Base-by-base conservation (phyloP, 2,888 invertebrate species). In the Phasia obesa region DNA sequence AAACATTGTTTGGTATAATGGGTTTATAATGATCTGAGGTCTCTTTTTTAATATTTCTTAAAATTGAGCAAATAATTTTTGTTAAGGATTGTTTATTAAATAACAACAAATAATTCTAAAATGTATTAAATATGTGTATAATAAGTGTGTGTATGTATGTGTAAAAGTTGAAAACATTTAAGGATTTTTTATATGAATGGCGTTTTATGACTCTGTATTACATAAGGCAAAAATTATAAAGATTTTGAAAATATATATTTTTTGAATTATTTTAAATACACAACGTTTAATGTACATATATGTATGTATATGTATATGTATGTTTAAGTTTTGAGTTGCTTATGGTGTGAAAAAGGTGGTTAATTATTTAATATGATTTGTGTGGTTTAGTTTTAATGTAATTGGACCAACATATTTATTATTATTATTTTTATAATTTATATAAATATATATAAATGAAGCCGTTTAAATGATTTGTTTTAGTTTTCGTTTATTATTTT, bases 391-490 rank as follows among this genome's bases (percentile, higher is more conserved):
- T 15, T 35, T 15, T 60, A 60, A 42, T 64, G 62, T 74, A 71
- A 55, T 83, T 83, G 83, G 83, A 83, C 83, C 83, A 76, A 83
- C 47, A 69, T 62, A 77, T 62, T 77, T 53, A 27, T 27, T 27
- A 35, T 35, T 35, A 2, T 11, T 71, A 67, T 71, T 69, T 49
- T 38, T 21, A n/a, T n/a, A n/a, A n/a, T n/a, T n/a, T n/a, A n/a
- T n/a, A n/a, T n/a, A n/a, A n/a, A n/a, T 49, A 23, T 53, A 62
- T 25, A 62, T 59, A 80, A 85, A 76, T 86, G 86, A 86, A 86
- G 86, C 86, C 86, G 84, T 86, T 86, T 81, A 57, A 71, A 84
- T 84, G 84, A 84, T 86, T 84, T 85, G 84, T 84, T 81, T 78
- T 27, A 6, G 53, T 25, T 49, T 80, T 38, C 60, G 69, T 64